Evolutionary conservation across 2,797 vertebrate species (phyloP), one percentile per base, ranked within the genome.

Genomic region (Myotis vivesi): DNA sequence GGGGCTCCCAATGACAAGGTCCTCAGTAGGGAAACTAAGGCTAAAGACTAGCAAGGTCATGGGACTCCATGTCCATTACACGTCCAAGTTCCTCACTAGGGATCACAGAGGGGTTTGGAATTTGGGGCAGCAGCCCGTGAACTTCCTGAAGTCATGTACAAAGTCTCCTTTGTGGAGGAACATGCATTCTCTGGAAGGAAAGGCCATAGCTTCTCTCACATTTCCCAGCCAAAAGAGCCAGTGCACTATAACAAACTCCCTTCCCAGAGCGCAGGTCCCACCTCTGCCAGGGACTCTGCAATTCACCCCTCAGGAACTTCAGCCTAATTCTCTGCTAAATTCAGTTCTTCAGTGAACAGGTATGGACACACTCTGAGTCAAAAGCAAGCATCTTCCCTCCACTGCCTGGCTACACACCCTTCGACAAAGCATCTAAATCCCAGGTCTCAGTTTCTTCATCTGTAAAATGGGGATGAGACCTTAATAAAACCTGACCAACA

Each of bases 141-240:
- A 87, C 36, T n/a, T 68, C 66, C 51, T 36, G 17, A 89, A 96
- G 69, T 57, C 49, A 84, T 0, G 51, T 12, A 94, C 73, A 71
- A 94, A 88, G 87, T 87, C 51, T 93, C 85, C 77, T 89, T 90
- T 55, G 88, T 23, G 59, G 59, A 23, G 59, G 77, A 41, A n/a
- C 25, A 49, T 62, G 55, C 38, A 8, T 86, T 92, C 96, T 94
- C 90, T 66, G 62, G 66, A 80, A 93, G 71, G 44, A 44, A 88
- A 85, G 28, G 20, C 57, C 66, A 71, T 0, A 93, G 68, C n/a
- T 97, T 89, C 83, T 55, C 71, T 80, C 66, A 59, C 33, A 33
- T 72, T 76, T 68, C 57, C 77, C 72, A 36, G 92, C 59, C 76
- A 64, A 81, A 68, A 72, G 38, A 64, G 87, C 20, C 44, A 51